These are phyloP conservation scores for Girardia tigrina DNA, from an alignment of 2,888 invertebrate species.

Conservation along the genomic window DNA sequence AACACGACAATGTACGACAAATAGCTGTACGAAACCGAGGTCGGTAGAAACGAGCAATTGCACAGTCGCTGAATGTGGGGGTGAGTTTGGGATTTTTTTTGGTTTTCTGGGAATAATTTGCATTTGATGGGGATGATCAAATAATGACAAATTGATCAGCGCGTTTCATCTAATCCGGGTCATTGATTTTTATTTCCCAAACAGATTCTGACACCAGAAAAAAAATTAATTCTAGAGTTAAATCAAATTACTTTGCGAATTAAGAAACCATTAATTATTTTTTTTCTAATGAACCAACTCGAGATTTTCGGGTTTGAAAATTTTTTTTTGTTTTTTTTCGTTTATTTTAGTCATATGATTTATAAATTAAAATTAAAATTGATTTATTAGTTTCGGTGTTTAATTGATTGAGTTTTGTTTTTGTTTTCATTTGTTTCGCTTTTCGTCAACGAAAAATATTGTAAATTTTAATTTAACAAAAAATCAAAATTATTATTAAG, in stretches of 20 bases:
- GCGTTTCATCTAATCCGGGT: conserved; percentile 1
- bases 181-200: conserved; percentile 2
- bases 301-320: background rate
- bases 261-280: conserved; percentile 14
- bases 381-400: too few species aligned
- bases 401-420: too few species aligned
- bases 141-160: conserved; percentile 10
- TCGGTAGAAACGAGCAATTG: background rate
- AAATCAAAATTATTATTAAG: too few species aligned
- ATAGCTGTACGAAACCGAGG: background rate
- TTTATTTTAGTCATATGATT: too few species aligned
- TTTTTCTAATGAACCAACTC: background rate
- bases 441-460: too few species aligned
- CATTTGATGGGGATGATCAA: conserved; percentile 1
- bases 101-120: background rate
- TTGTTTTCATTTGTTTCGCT: too few species aligned
- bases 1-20: background rate
- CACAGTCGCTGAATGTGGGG: background rate
- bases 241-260: background rate
- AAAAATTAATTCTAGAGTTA: conserved; percentile 10
- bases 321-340: background rate
- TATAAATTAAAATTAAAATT: too few species aligned
- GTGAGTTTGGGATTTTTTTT: background rate
- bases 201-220: conserved; percentile 17
- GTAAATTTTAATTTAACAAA: too few species aligned